These are phyloP conservation scores for Scomber colias DNA, from an alignment of 2,113 vertebrate genomes.

Conservation along the genomic window DNA sequence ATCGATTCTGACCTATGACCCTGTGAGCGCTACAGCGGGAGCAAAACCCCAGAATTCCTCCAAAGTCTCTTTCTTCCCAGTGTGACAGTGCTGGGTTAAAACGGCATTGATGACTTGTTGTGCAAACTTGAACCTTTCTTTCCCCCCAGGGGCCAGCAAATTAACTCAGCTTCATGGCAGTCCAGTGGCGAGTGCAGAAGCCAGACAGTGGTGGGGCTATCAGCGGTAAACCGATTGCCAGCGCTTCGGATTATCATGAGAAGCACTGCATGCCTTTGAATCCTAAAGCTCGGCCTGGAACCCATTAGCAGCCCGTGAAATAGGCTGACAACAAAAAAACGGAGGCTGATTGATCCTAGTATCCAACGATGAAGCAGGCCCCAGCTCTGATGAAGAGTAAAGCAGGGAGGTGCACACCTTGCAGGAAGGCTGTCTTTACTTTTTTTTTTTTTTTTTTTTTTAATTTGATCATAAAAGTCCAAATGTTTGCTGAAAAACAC, in stretches of 20 bases:
- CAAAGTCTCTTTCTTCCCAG: conserved; percentile 65
- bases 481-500: conserved; percentile 38
- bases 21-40: conserved; percentile 36
- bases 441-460: conserved; percentile 42
- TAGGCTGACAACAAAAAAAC: conserved; percentile 71
- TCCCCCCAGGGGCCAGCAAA: conserved; percentile 62
- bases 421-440: conserved; percentile 36
- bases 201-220: conserved; percentile 59
- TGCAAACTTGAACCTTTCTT: conserved; percentile 65
- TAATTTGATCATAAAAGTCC: conserved; percentile 39
- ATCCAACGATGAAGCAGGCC: conserved; percentile 47
- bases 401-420: conserved; percentile 53
- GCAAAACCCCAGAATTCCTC: conserved; percentile 39
- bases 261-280: conserved; percentile 76
- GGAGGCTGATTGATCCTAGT: conserved; percentile 73
- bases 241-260: conserved; percentile 80
- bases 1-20: conserved; percentile 78
- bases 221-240: conserved; percentile 75
- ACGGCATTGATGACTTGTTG: conserved; percentile 72
- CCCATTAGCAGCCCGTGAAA: conserved; percentile 79
- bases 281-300: conserved; percentile 70
- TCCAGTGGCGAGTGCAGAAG: conserved; percentile 58
- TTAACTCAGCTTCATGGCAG: conserved; percentile 73
- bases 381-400: conserved; percentile 61
- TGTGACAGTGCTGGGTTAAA: conserved; percentile 71